phyloP scores from a whole-genome alignment of 53 echinoderm and acorn worm species.

The Henricia sp. region DNA sequence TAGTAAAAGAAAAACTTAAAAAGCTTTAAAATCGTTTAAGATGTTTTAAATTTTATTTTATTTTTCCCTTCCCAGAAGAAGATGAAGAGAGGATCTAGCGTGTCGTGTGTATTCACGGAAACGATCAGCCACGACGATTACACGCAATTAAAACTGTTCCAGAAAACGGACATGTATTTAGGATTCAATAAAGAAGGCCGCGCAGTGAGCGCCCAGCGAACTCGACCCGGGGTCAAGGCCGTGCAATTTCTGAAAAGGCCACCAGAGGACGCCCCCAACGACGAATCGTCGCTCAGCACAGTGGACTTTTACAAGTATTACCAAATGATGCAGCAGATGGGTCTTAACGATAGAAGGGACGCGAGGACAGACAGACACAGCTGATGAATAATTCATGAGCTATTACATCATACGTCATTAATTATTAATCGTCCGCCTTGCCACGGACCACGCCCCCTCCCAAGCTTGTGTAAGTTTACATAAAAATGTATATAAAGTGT shows the following conservation, averaged over 20 bases:
- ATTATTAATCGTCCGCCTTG: constrained; percentile 58
- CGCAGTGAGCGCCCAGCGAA: constrained; percentile 47
- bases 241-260: constrained; percentile 70
- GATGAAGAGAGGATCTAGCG: constrained; percentile 43
- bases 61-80: constrained; percentile 63
- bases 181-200: constrained; percentile 72
- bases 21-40: too few species aligned
- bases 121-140: constrained; percentile 39
- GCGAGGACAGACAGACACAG: constrained; percentile 39
- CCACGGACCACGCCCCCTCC: constrained; percentile 28
- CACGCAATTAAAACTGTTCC: constrained; percentile 59
- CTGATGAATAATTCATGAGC: constrained; percentile 59
- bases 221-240: constrained; percentile 48
- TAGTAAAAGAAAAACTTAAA: too few species aligned
- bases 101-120: constrained; percentile 62
- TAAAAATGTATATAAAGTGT: constrained; percentile 76
- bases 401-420: constrained; percentile 43
- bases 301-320: constrained; percentile 6
- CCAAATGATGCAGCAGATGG: constrained; percentile 7
- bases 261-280: constrained; percentile 38
- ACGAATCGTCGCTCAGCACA: neutral
- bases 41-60: too few species aligned
- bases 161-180: constrained; percentile 65
- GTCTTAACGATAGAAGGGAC: neutral
- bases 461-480: constrained; percentile 73